Conservation (phyloP, 2,888 invertebrate species). For the Latrodectus hesperus region DNA sequence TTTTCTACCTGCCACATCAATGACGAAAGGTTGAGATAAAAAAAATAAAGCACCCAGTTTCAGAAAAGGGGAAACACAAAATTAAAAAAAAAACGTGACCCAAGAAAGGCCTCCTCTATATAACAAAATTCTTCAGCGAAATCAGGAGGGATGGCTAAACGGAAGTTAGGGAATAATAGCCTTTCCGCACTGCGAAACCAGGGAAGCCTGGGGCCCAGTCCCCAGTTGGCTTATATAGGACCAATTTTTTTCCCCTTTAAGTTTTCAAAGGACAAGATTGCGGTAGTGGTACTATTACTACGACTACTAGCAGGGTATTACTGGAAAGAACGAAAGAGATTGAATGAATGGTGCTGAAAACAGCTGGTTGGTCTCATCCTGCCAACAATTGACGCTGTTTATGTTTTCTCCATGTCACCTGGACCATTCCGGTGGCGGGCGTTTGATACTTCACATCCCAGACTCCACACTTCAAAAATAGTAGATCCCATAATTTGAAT, state of each 20-base stretch:
- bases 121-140: slow-evolving; percentile 1
- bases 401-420: no score
- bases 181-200: background rate
- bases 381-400: no score
- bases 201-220: background rate
- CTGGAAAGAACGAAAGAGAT: background rate
- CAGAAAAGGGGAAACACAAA: background rate
- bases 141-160: background rate
- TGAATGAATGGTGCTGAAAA: background rate
- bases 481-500: no score
- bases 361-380: background rate
- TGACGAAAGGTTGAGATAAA: background rate
- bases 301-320: no score
- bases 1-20: background rate
- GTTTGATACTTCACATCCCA: no score
- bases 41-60: background rate
- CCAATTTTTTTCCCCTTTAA: background rate
- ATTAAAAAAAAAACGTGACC: background rate
- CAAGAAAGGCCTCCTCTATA: background rate
- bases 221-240: background rate
- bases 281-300: background rate
- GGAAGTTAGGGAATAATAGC: background rate
- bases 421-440: no score
- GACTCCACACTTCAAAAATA: no score
- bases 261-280: background rate